A percentile compares a stretch with the other conserved stretches of the same genome.
phyloP scores from a whole-genome alignment of 2,797 vertebrate genomes.

The Sebastes hopkinsi region DNA sequence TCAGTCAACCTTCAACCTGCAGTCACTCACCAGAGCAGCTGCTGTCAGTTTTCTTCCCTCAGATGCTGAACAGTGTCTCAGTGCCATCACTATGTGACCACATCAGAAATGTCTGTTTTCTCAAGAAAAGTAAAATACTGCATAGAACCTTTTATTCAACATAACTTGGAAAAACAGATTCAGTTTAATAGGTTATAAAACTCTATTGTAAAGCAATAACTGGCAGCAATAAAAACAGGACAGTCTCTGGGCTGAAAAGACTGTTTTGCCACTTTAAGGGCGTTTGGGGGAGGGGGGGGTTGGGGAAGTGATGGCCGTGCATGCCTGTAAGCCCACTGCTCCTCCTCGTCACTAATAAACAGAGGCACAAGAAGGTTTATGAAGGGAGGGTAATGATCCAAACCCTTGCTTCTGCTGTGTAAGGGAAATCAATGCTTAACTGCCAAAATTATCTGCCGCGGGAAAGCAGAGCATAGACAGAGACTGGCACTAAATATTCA shows the following conservation, averaged over 20 bases:
- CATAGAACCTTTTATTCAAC: constrained; percentile 14
- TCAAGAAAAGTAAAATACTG: constrained; percentile 6
- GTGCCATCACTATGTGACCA: constrained; percentile 3
- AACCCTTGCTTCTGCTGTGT: constrained; percentile 77
- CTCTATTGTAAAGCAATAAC: constrained; percentile 35
- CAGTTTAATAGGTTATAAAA: constrained; percentile 53
- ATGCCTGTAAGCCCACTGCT: constrained; percentile 54
- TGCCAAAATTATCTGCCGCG: constrained; percentile 79
- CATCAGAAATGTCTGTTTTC: background rate
- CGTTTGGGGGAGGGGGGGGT: background rate
- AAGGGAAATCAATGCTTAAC: constrained; percentile 80
- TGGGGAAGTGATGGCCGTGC: constrained; percentile 40
- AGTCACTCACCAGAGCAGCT: constrained; percentile 8
- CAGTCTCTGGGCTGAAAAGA: constrained; percentile 39
- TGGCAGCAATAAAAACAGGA: constrained; percentile 47
- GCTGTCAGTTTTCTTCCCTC: background rate
- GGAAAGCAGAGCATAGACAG: constrained; percentile 66
- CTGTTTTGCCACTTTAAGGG: constrained; percentile 60
- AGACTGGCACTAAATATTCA: constrained; percentile 76
- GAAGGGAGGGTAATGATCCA: constrained; percentile 80
- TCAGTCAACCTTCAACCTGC: constrained; percentile 30
- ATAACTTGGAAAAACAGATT: constrained; percentile 55
- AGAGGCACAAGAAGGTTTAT: constrained; percentile 78
- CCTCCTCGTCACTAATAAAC: constrained; percentile 78
- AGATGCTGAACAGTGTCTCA: constrained; percentile 10